These are phyloP conservation scores for Chouioia cunea DNA, from an alignment of 2,888 invertebrate genomes.

Conservation along the genomic window DNA sequence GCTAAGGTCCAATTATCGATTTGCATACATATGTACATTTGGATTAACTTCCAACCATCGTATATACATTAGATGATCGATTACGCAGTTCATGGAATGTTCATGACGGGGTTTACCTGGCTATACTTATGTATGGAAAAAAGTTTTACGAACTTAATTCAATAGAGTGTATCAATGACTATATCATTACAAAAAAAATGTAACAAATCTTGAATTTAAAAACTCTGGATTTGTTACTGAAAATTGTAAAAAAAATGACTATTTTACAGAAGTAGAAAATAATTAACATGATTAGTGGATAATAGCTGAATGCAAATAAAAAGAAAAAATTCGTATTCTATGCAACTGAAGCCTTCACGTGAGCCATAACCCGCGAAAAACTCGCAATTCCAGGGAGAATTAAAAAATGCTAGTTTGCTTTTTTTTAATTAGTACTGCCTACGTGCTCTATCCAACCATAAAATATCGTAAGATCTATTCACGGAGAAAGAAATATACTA, in stretches of 20 bases:
- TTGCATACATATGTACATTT: constrained; percentile 11
- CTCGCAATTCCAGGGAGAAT: constrained; percentile 2
- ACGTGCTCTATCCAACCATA: neutral
- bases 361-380: constrained; percentile 11
- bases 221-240: too few relatives aligned
- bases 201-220: too few relatives aligned
- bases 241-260: too few relatives aligned
- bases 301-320: neutral
- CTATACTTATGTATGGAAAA: too few relatives aligned
- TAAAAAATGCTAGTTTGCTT: constrained; percentile 5
- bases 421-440: constrained; percentile 8
- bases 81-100: too few relatives aligned
- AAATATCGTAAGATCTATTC: neutral
- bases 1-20: neutral
- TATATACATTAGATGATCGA: constrained; percentile 1
- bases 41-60: neutral
- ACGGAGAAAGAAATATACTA: too few relatives aligned
- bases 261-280: constrained; percentile 5
- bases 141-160: too few relatives aligned
- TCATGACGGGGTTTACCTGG: too few relatives aligned
- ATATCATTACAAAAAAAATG: too few relatives aligned
- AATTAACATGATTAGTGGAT: neutral
- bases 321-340: neutral
- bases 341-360: neutral
- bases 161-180: too few relatives aligned